Evolutionary conservation across 1,140 invertebrate species (phyloP).

Genomic region (Brachionus calyciflorus): DNA sequence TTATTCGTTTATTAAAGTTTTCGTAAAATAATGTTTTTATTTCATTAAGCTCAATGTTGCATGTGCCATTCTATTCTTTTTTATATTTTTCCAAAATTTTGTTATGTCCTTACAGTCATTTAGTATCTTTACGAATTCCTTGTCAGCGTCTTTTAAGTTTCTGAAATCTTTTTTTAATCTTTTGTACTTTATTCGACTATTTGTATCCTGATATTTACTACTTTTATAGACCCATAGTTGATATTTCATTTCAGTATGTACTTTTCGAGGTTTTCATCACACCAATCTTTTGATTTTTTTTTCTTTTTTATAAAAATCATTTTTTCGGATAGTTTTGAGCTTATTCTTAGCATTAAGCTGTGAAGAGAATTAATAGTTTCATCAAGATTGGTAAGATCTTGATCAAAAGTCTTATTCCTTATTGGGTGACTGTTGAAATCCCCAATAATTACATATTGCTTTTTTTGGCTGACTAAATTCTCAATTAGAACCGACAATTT

Average conservation of each 20-base stretch:
- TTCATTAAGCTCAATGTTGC: neutral
- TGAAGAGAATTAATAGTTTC: neutral
- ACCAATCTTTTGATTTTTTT: slow-evolving; percentile 7
- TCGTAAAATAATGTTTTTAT: slow-evolving; percentile 5
- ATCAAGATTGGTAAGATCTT: neutral
- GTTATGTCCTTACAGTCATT: neutral
- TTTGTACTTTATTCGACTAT: slow-evolving; percentile 18
- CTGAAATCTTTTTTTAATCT: slow-evolving; percentile 37
- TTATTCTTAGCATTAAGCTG: neutral
- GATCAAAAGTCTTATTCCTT: neutral
- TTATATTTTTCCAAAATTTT: slow-evolving; percentile 8
- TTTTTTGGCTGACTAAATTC: neutral
- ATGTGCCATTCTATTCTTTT: neutral
- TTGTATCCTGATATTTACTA: neutral
- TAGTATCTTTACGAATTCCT: slow-evolving; percentile 3
- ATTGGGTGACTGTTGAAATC: slow-evolving; percentile 13
- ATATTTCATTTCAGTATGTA: slow-evolving; percentile 29
- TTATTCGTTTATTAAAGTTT: slow-evolving; percentile 25
- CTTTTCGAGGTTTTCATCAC: neutral
- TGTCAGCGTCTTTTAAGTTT: neutral
- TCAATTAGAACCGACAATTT: slow-evolving; percentile 8
- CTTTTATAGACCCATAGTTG: slow-evolving; percentile 21
- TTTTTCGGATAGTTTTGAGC: neutral
- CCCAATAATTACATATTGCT: neutral
- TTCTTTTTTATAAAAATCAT: neutral